These are phyloP conservation scores for Cosmorhoe ocellata DNA, from an alignment of 2,888 invertebrate species.

Conservation along the genomic window DNA sequence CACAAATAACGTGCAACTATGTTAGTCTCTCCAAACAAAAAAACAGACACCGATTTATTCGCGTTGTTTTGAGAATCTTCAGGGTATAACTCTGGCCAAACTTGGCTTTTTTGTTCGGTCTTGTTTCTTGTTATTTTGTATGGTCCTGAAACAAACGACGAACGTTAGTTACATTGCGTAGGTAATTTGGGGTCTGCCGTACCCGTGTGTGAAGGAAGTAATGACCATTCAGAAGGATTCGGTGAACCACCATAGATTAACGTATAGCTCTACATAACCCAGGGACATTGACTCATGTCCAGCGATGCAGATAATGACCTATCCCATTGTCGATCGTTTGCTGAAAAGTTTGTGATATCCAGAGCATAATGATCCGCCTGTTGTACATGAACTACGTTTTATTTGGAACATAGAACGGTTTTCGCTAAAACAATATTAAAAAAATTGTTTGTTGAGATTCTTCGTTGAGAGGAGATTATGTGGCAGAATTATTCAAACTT, in stretches of 20 bases:
- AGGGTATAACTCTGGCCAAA: slow-evolving; percentile 28
- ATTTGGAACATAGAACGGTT: slow-evolving; percentile 10
- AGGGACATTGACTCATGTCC: slow-evolving; percentile 50
- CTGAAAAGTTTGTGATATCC: slow-evolving; percentile 36
- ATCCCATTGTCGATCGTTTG: slow-evolving; percentile 60
- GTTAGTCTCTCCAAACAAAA: slow-evolving; percentile 19
- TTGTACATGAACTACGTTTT: slow-evolving; percentile 20
- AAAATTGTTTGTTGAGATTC: too few species aligned
- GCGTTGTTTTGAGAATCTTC: slow-evolving; percentile 30
- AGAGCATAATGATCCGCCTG: slow-evolving; percentile 19
- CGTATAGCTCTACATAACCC: slow-evolving; percentile 33
- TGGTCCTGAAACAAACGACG: slow-evolving; percentile 30
- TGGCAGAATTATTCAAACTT: too few species aligned
- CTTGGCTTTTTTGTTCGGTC: slow-evolving; percentile 9
- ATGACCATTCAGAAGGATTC: slow-evolving; percentile 33
- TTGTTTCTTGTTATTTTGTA: slow-evolving; percentile 24
- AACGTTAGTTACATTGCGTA: slow-evolving; percentile 31
- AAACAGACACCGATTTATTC: slow-evolving; percentile 30
- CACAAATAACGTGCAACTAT: slow-evolving; percentile 29
- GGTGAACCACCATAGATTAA: slow-evolving; percentile 28
- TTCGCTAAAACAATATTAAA: too few species aligned
- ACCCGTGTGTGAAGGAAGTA: slow-evolving; percentile 50
- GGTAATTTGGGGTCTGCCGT: slow-evolving; percentile 44
- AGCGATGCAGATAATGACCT: slow-evolving; percentile 60
- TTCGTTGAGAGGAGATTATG: too few species aligned